phyloP scores from a whole-genome alignment of 2,113 vertebrate species.

The Copsychus sechellarum region DNA sequence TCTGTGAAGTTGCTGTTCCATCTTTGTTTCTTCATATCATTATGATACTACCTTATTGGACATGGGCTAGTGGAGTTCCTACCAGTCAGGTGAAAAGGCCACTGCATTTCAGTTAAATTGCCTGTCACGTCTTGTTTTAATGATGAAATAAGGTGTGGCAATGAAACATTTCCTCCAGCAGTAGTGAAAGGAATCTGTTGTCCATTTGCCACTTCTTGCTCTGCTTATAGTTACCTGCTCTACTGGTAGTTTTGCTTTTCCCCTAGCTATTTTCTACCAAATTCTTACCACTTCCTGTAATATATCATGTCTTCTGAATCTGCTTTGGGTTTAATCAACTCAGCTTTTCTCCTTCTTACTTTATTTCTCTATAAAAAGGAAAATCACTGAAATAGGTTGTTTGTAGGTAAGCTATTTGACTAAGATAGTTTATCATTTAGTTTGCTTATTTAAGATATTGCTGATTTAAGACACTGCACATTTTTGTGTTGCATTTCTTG shows the following conservation, averaged over 20 bases:
- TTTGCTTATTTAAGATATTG: not conserved
- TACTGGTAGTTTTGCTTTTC: not conserved
- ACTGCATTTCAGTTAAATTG: not conserved
- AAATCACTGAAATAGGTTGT: not conserved
- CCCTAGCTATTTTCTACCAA: not conserved
- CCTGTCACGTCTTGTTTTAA: not conserved
- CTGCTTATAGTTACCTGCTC: not conserved
- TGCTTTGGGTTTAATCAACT: not conserved
- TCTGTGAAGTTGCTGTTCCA: not conserved
- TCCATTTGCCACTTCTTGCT: not conserved
- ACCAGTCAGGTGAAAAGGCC: not conserved
- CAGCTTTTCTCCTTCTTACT: not conserved
- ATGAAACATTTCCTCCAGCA: not conserved
- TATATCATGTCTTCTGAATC: not conserved
- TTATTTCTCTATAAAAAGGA: not conserved
- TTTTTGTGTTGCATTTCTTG: not conserved
- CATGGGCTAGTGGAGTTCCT: not conserved
- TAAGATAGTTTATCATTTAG: not conserved
- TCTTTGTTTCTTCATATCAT: not conserved
- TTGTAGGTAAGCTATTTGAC: not conserved
- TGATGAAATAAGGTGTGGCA: not conserved
- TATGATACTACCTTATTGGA: not conserved
- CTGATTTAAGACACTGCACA: not conserved
- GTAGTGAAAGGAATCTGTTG: not conserved
- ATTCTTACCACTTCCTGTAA: not conserved